Evolutionary conservation across 2,797 vertebrate species (phyloP).

Genomic region (Limnodromus scolopaceus): DNA sequence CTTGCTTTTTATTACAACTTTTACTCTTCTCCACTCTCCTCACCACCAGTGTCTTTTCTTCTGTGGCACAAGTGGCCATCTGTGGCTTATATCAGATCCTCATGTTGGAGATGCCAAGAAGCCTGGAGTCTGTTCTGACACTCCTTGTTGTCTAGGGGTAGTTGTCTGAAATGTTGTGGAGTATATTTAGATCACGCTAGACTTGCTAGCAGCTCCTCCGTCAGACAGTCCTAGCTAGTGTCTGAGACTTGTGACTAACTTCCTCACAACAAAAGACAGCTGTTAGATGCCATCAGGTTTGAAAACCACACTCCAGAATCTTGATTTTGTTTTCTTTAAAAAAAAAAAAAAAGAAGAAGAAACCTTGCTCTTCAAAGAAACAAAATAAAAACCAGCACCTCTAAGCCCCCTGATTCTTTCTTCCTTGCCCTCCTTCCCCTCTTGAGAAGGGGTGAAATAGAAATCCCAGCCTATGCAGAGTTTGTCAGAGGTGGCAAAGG

Average conservation of each 20-base stretch:
- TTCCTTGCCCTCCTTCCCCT: background rate
- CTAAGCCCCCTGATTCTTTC: background rate
- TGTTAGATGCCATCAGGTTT: conserved; percentile 39
- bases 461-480: background rate
- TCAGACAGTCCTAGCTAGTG: background rate
- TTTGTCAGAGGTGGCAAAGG: background rate
- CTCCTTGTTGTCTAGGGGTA: background rate
- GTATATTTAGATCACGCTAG: background rate
- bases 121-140: background rate
- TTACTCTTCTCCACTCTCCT: background rate
- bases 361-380: background rate
- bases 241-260: conserved; percentile 38
- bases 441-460: background rate
- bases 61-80: background rate
- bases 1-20: background rate
- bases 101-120: background rate
- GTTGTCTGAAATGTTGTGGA: background rate
- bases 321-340: conserved; percentile 11
- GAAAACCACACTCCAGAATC: conserved; percentile 38
- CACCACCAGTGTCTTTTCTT: background rate
- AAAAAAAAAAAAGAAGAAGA: background rate
- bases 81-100: background rate
- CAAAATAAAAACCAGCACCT: background rate
- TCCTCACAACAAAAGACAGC: conserved; percentile 47
- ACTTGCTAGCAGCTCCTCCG: background rate